These are phyloP conservation scores for Platycercus adscitus DNA, from an alignment of 2,113 vertebrate genomes.

Conservation along the genomic window DNA sequence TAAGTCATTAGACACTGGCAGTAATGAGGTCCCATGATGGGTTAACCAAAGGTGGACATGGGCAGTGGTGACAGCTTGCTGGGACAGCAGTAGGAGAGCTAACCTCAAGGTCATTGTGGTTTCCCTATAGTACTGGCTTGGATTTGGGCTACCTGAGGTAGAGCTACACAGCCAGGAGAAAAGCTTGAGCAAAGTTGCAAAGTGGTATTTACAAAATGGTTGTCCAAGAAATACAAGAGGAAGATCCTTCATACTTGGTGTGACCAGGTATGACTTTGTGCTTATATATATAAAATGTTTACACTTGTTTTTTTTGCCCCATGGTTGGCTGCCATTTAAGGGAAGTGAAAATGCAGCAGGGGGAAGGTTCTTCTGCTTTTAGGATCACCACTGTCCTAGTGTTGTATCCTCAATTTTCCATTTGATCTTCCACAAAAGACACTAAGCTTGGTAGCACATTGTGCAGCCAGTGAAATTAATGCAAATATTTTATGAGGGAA, in stretches of 20 bases:
- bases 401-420: not conserved
- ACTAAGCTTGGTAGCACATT: not conserved
- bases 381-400: not conserved
- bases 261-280: not conserved
- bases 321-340: not conserved
- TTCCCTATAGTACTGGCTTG: not conserved
- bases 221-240: not conserved
- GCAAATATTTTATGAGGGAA: not conserved
- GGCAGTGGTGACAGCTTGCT: not conserved
- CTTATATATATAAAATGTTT: not conserved
- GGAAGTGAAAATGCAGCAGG: not conserved
- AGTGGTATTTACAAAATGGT: not conserved
- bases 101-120: not conserved
- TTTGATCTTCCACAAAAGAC: not conserved
- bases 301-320: accelerated
- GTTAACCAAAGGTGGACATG: not conserved
- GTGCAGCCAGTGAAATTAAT: not conserved
- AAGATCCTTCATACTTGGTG: accelerated
- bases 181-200: not conserved
- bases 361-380: not conserved
- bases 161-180: not conserved
- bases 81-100: not conserved
- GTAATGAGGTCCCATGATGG: accelerated
- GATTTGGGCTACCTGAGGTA: not conserved
- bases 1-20: not conserved